Evolutionary conservation across 2,888 invertebrate species (phyloP).

Genomic region (Cosmorhoe ocellata): DNA sequence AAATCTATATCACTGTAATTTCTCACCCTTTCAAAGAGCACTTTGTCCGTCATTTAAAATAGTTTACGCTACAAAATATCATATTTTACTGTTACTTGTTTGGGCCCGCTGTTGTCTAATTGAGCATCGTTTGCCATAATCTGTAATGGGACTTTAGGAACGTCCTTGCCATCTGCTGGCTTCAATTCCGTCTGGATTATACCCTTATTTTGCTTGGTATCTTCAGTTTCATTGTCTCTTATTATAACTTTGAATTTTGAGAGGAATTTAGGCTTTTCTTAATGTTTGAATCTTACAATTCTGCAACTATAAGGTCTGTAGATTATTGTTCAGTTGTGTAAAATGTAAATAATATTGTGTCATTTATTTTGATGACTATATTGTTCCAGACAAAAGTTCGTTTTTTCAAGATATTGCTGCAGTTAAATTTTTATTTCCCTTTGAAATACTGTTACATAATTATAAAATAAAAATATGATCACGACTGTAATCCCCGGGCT

Average conservation of each 20-base stretch:
- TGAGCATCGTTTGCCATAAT: conserved; percentile 31
- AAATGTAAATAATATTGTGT: too few relatives aligned
- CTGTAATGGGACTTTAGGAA: conserved; percentile 24
- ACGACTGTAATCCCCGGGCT: too few relatives aligned
- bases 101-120: conserved; percentile 31
- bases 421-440: too few relatives aligned
- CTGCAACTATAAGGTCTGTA: not conserved
- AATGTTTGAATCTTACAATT: not conserved
- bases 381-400: too few relatives aligned
- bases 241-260: conserved; percentile 16
- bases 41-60: conserved; percentile 21
- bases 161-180: conserved; percentile 30
- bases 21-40: conserved; percentile 24
- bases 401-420: too few relatives aligned
- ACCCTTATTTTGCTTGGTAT: conserved; percentile 25
- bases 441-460: too few relatives aligned
- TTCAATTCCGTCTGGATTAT: conserved; percentile 14
- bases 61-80: conserved; percentile 24
- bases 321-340: not conserved
- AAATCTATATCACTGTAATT: conserved; percentile 15
- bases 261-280: conserved; percentile 1
- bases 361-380: too few relatives aligned
- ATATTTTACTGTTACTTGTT: conserved; percentile 21
- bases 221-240: conserved; percentile 13
- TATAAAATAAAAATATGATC: too few relatives aligned